These are phyloP conservation scores for Phoronis australis DNA, from an alignment of 2,888 invertebrate species.

Conservation along the genomic window DNA sequence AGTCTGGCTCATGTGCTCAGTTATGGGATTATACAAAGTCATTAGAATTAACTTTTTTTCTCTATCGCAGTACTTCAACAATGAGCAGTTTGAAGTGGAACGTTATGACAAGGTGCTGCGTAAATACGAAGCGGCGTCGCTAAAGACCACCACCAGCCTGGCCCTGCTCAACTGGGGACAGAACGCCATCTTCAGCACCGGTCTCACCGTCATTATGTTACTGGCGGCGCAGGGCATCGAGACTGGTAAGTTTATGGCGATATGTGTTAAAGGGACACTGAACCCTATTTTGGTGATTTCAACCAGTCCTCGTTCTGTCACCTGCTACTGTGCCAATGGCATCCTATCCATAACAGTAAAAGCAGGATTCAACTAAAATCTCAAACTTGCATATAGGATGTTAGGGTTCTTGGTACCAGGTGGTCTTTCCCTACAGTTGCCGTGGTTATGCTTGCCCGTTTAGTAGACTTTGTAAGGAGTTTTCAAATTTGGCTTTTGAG, in stretches of 20 bases:
- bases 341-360: no score
- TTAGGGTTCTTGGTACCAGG: no score
- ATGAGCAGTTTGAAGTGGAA: conserved; percentile 87
- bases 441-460: not conserved
- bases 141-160: conserved; percentile 90
- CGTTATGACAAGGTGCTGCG: conserved; percentile 72
- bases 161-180: conserved; percentile 95
- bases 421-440: not conserved
- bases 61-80: conserved; percentile 84
- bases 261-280: no score
- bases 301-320: no score
- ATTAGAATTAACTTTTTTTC: not conserved
- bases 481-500: not conserved
- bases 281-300: no score
- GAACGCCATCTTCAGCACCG: conserved; percentile 90
- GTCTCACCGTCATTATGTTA: conserved; percentile 88
- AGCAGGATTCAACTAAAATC: no score
- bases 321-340: no score
- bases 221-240: conserved; percentile 84
- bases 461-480: not conserved
- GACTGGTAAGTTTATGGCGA: no score
- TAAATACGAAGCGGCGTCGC: conserved; percentile 83
- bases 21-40: not conserved
- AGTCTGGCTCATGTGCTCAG: no score
- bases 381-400: no score